These are phyloP conservation scores for Andrena flavipes DNA, from an alignment of 2,888 invertebrate species.

Conservation along the genomic window DNA sequence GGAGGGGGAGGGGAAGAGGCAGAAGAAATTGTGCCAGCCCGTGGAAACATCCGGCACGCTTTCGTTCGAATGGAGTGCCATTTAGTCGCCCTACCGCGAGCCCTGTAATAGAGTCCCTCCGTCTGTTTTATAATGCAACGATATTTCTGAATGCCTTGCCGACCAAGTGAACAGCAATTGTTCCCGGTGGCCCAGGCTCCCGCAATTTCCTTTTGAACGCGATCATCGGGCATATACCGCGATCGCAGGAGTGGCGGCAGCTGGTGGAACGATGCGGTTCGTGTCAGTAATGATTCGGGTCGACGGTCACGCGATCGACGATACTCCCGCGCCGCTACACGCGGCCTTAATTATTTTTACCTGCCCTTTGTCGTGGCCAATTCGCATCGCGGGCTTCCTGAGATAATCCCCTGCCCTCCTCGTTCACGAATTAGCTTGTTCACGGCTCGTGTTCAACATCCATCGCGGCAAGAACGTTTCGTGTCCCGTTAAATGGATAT, in stretches of 20 bases:
- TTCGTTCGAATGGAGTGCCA: constrained; percentile 27
- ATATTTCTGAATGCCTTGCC: constrained; percentile 39
- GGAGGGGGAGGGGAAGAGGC: neutral
- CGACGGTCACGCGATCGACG: constrained; percentile 71
- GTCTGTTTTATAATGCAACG: constrained; percentile 47
- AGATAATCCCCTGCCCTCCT: constrained; percentile 32
- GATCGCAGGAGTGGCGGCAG: constrained; percentile 40
- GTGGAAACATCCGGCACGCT: constrained; percentile 28
- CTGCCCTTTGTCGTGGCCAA: constrained; percentile 29
- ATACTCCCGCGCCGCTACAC: constrained; percentile 55
- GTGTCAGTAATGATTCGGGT: constrained; percentile 73
- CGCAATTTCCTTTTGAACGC: constrained; percentile 59
- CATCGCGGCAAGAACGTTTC: constrained; percentile 29
- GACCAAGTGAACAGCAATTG: constrained; percentile 47
- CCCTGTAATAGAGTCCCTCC: constrained; percentile 18
- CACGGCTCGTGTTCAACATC: constrained; percentile 46
- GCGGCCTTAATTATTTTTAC: constrained; percentile 65
- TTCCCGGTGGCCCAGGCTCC: constrained; percentile 18
- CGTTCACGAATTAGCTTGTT: constrained; percentile 53
- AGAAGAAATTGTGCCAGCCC: constrained; percentile 26
- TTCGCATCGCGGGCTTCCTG: constrained; percentile 11
- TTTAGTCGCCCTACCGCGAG: constrained; percentile 29
- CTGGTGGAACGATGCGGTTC: constrained; percentile 64
- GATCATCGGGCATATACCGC: constrained; percentile 38
- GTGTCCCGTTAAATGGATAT: constrained; percentile 45